A percentile compares a stretch with the other conserved stretches of the same genome.
phyloP scores from a whole-genome alignment of 2,797 vertebrate genomes.

The Sphenodon punctatus region DNA sequence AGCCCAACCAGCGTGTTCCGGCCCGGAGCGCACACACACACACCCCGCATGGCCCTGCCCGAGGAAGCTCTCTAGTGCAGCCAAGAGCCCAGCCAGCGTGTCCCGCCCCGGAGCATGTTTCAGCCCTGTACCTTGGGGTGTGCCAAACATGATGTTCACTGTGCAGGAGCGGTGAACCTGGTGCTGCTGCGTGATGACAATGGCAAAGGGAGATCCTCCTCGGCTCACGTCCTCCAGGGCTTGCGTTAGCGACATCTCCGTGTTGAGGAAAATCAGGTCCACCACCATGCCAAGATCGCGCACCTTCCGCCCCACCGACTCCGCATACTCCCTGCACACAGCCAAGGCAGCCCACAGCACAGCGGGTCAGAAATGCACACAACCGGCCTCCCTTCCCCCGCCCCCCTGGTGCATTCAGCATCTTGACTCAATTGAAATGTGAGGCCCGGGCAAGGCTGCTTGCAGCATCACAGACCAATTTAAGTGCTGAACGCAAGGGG shows the following conservation, averaged over 20 bases:
- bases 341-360: constrained; percentile 32
- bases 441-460: too few species aligned
- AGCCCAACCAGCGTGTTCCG: too few species aligned
- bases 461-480: too few species aligned
- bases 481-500: background rate
- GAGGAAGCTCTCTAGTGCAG: background rate
- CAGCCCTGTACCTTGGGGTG: constrained; percentile 88
- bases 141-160: constrained; percentile 97
- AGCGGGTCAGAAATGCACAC: constrained; percentile 7
- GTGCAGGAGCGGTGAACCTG: constrained; percentile 98
- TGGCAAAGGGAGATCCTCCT: constrained; percentile 95
- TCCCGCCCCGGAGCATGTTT: background rate
- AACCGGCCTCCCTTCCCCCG: background rate
- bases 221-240: constrained; percentile 95
- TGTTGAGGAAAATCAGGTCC: constrained; percentile 99
- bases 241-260: constrained; percentile 94
- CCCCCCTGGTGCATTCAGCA: too few species aligned
- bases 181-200: constrained; percentile 97
- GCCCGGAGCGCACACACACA: background rate
- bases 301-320: constrained; percentile 94
- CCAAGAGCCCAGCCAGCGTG: background rate
- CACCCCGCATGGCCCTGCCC: too few species aligned
- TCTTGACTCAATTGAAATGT: too few species aligned
- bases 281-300: constrained; percentile 97
- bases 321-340: constrained; percentile 90